Conservation (phyloP, 2,888 invertebrate species). For the Altica lythri region DNA sequence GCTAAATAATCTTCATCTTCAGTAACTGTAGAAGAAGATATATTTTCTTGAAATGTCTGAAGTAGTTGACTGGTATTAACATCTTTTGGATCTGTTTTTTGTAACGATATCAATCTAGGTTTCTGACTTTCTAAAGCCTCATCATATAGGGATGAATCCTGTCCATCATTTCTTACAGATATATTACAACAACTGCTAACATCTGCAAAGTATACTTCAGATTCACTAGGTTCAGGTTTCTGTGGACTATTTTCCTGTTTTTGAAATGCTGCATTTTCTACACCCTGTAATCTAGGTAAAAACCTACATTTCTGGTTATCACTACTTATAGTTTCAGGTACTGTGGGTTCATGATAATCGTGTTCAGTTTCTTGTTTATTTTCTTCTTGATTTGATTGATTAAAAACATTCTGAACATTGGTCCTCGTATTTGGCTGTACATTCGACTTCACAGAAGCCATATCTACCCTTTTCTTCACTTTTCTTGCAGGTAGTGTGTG, state of each 20-base stretch:
- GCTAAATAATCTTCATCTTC: constrained; percentile 65
- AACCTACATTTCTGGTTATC: constrained; percentile 51
- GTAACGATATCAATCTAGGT: constrained; percentile 52
- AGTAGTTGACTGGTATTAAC: constrained; percentile 43
- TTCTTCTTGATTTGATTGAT: constrained; percentile 40
- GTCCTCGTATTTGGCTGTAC: constrained; percentile 50
- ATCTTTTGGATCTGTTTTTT: constrained; percentile 56
- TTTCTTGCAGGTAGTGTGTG: constrained; percentile 64
- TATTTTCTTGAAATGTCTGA: constrained; percentile 51
- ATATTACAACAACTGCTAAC: constrained; percentile 84
- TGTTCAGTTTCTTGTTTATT: constrained; percentile 52
- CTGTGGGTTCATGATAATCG: constrained; percentile 52
- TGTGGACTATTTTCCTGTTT: constrained; percentile 66
- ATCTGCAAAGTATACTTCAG: constrained; percentile 85
- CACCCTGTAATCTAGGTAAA: constrained; percentile 65
- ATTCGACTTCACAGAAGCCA: constrained; percentile 56
- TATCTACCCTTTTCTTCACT: constrained; percentile 61
- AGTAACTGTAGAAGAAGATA: constrained; percentile 46
- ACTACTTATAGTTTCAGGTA: constrained; percentile 33
- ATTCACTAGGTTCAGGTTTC: constrained; percentile 70
- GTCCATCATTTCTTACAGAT: constrained; percentile 64
- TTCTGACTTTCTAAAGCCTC: constrained; percentile 59
- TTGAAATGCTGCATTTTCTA: constrained; percentile 78
- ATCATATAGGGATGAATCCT: constrained; percentile 64
- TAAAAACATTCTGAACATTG: constrained; percentile 59